A percentile compares a stretch with the other conserved stretches of the same genome.
phyloP scores from a whole-genome alignment of 1,140 invertebrate species.

The Pararge aegeria region DNA sequence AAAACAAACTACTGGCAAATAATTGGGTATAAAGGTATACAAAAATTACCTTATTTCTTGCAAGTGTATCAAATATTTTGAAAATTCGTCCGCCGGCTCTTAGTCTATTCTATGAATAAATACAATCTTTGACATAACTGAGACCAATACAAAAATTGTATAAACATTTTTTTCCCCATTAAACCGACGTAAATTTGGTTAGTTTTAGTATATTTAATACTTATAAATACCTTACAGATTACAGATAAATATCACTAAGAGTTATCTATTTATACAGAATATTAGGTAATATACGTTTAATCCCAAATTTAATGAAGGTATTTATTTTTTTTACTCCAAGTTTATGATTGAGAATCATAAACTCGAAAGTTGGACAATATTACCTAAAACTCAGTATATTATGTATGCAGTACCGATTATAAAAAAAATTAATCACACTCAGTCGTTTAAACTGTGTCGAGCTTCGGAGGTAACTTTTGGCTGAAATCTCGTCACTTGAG shows the following conservation, averaged over 20 bases:
- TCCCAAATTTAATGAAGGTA: neutral
- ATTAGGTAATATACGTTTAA: neutral
- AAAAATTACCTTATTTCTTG: too few species aligned
- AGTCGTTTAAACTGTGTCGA: neutral
- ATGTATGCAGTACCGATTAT: too few species aligned
- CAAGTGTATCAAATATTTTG: neutral
- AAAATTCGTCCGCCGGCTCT: neutral
- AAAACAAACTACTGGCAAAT: too few species aligned
- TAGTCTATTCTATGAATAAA: constrained; percentile 25
- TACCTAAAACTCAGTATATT: too few species aligned
- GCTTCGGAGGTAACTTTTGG: neutral
- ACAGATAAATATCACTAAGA: constrained; percentile 59
- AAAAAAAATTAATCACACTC: too few species aligned
- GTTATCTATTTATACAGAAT: constrained; percentile 3
- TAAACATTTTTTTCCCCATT: constrained; percentile 34
- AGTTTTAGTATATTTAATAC: constrained; percentile 36
- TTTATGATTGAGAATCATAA: too few species aligned
- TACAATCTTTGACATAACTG: constrained; percentile 67
- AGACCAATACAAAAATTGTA: constrained; percentile 64
- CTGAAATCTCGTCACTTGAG: too few species aligned
- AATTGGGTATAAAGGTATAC: too few species aligned
- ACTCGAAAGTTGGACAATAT: too few species aligned
- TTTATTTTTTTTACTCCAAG: too few species aligned
- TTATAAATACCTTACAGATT: constrained; percentile 42
- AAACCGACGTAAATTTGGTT: constrained; percentile 67